Evolutionary conservation across 2,113 vertebrate genomes (phyloP).

Genomic region (Lophius piscatorius): DNA sequence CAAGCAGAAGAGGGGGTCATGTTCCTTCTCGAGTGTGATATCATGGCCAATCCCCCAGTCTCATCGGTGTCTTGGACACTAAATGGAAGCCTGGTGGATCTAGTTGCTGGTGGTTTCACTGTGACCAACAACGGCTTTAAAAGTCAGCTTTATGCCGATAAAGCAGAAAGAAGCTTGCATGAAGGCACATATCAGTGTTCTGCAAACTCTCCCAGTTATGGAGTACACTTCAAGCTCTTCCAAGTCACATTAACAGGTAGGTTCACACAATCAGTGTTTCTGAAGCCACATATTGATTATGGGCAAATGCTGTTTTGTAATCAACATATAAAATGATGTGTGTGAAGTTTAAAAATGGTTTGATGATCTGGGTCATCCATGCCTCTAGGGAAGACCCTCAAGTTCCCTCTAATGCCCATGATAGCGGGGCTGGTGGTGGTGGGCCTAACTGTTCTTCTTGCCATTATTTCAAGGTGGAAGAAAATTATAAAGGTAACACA

Average conservation of each 20-base stretch:
- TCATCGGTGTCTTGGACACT: slow-evolving; percentile 65
- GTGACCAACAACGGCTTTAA: slow-evolving; percentile 59
- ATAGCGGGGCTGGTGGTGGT: slow-evolving; percentile 78
- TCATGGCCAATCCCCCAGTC: slow-evolving; percentile 71
- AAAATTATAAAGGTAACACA: slow-evolving; percentile 65
- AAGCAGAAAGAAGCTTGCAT: slow-evolving; percentile 46
- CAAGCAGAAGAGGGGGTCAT: slow-evolving; percentile 48
- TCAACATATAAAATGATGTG: not conserved
- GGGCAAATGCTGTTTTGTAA: not conserved
- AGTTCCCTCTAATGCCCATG: slow-evolving; percentile 72
- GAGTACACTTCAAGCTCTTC: slow-evolving; percentile 47
- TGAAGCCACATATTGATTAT: not conserved
- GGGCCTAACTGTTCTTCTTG: slow-evolving; percentile 64
- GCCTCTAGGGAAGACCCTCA: slow-evolving; percentile 64
- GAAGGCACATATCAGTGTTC: slow-evolving; percentile 69
- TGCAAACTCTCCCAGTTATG: slow-evolving; percentile 30
- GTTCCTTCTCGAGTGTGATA: slow-evolving; percentile 65
- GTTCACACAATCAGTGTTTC: slow-evolving; percentile 9
- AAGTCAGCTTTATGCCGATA: slow-evolving; percentile 37
- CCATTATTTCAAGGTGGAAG: slow-evolving; percentile 64
- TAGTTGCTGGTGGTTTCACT: slow-evolving; percentile 38
- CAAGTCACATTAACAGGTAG: slow-evolving; percentile 70
- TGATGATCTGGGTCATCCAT: slow-evolving; percentile 4
- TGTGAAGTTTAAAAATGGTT: not conserved
- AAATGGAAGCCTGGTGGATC: slow-evolving; percentile 62